Percentiles rank a stretch among this genome's conserved stretches.
Conservation (phyloP, 2,797 vertebrate genomes). For the Meda fulgida region DNA sequence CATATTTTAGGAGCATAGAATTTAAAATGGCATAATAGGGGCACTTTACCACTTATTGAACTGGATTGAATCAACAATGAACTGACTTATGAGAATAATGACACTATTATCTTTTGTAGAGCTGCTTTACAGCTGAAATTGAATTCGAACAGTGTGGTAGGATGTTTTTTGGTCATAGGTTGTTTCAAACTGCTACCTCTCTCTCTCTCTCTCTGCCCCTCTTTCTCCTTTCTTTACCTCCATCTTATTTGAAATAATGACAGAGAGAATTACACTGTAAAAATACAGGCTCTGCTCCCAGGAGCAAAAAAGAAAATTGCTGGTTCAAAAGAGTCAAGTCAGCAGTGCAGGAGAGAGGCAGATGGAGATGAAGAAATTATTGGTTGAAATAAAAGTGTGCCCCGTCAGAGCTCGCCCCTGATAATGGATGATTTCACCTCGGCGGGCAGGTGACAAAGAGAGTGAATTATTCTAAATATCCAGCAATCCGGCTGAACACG, state of each 20-base stretch:
- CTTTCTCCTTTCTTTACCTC: conserved; percentile 16
- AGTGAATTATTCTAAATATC: conserved; percentile 33
- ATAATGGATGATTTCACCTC: conserved; percentile 33
- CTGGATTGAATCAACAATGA: background rate
- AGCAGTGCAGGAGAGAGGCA: conserved; percentile 14
- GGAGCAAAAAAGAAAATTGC: conserved; percentile 39
- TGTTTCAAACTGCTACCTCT: background rate
- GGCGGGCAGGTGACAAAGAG: conserved; percentile 20
- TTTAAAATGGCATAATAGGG: background rate
- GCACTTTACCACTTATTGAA: background rate
- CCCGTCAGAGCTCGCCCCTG: background rate
- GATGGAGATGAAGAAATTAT: conserved; percentile 28
- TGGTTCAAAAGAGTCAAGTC: conserved; percentile 35
- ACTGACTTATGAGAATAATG: background rate
- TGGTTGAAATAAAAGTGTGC: conserved; percentile 11
- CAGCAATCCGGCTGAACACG: conserved; percentile 7
- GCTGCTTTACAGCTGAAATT: background rate
- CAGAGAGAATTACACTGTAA: conserved; percentile 27
- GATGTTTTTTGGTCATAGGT: background rate
- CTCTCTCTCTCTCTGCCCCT: background rate
- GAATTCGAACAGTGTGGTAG: background rate
- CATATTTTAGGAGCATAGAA: background rate
- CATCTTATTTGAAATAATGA: conserved; percentile 30
- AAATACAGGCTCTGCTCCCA: conserved; percentile 26
- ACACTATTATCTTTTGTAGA: background rate